Conservation (phyloP, 2,113 vertebrate species). For the Dromiciops gliroides region DNA sequence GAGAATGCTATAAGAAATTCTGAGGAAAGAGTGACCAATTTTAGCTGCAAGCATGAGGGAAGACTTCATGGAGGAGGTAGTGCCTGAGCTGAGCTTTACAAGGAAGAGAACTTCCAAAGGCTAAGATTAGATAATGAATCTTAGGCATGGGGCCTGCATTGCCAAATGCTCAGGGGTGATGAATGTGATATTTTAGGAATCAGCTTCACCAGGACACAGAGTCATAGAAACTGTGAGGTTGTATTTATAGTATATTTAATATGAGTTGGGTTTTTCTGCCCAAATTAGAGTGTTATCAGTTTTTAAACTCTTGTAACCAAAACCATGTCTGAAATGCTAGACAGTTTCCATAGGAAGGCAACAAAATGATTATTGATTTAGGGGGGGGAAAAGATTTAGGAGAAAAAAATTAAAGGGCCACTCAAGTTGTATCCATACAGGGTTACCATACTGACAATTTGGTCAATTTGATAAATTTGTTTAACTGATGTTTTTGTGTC, state of each 20-base stretch:
- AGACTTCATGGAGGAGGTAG: too few relatives aligned
- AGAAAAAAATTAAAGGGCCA: slow-evolving; percentile 34
- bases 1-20: neutral
- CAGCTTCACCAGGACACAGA: slow-evolving; percentile 32
- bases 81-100: too few relatives aligned
- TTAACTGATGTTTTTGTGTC: slow-evolving; percentile 37
- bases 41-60: too few relatives aligned
- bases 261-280: slow-evolving; percentile 23
- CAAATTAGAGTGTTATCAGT: slow-evolving; percentile 32
- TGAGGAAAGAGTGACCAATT: neutral
- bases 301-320: slow-evolving; percentile 41
- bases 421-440: slow-evolving; percentile 17
- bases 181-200: neutral
- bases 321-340: slow-evolving; percentile 18
- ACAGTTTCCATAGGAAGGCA: neutral
- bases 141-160: neutral
- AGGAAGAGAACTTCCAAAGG: neutral
- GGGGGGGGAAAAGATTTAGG: neutral
- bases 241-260: neutral
- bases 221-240: neutral
- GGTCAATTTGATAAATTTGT: slow-evolving; percentile 30
- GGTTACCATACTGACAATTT: neutral
- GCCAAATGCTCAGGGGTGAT: neutral
- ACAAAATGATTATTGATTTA: neutral
- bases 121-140: neutral